Evolutionary conservation across 1,140 invertebrate genomes (phyloP), one percentile per base, ranked within the genome.

Genomic region (Ridgeia piscesae): DNA sequence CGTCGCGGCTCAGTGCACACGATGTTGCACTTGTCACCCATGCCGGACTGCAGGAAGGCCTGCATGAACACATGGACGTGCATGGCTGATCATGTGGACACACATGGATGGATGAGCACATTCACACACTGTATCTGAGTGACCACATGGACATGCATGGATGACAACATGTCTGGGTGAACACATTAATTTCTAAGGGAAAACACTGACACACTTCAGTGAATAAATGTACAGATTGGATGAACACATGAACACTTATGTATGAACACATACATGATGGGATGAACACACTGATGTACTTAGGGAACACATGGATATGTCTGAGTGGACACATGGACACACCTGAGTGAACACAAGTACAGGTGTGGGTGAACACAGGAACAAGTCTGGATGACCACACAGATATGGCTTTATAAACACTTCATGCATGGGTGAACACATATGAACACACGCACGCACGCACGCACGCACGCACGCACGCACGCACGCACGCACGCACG

Each of bases 1-100:
- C 99, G 96, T 91, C 99, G 97, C 0, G 99, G 99, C 95, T 99
- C 98, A 0, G 99, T 99, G 33, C 99, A 97, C 0, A 98, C 98
- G 94, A 99, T 99, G 95, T 58, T 34, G 35, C 50, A 93, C 50
- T 97, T 97, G 93, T 48, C 96, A 94, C 0, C 97, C 97, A 21
- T 97, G 98, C n/a, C 92, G 35, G 33, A 93, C 93, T 42, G 89
- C 48, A 33, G 58, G 34, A 34, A 95, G 92, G 35, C 92, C 94
- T 91, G 94, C 93, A 94, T 95, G 92, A 88, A 93, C 93, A 33
- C 77, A 50, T 92, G 89, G 17, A 34, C 89, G 17, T 33, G 1
- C n/a, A 6, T 34, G 89, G n/a, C 11, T 77, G 58, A 77, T 21
- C 58, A 77, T 31, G 27, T 77, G 27, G 11, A 42, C n/a, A n/a